A percentile compares a stretch with the other conserved stretches of the same genome.
These are phyloP conservation scores for Leuciscus idus DNA, from an alignment of 2,113 vertebrate species.

Conservation along the genomic window DNA sequence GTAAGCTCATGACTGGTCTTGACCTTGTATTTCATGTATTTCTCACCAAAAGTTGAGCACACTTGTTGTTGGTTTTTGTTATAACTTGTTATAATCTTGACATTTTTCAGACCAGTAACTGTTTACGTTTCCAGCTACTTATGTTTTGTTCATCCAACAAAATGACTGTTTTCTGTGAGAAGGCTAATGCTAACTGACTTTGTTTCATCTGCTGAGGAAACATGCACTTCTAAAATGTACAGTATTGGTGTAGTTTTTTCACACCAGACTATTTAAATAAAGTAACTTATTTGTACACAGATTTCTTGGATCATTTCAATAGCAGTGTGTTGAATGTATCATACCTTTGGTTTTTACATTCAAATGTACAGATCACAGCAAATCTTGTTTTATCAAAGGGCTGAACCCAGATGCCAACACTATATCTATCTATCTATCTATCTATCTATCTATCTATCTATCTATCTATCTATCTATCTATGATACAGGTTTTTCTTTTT, in stretches of 20 bases:
- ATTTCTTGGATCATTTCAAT: not conserved
- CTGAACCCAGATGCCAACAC: not conserved
- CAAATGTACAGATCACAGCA: not conserved
- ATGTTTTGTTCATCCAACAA: conserved; percentile 55
- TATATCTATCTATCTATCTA: no score
- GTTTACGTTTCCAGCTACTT: conserved; percentile 61
- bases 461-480: no score
- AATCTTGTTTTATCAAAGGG: not conserved
- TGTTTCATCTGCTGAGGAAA: conserved; percentile 57
- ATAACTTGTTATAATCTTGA: conserved; percentile 19
- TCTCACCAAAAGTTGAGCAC: conserved; percentile 2
- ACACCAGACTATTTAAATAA: conserved; percentile 77
- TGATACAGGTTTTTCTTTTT: not conserved
- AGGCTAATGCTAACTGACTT: conserved; percentile 61
- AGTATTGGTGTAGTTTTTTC: conserved; percentile 61
- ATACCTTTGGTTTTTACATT: not conserved
- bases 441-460: no score
- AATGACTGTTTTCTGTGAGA: conserved; percentile 59
- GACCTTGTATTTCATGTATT: conserved; percentile 2
- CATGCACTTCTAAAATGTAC: conserved; percentile 58
- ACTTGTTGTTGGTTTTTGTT: conserved; percentile 26
- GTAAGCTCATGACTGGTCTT: not conserved
- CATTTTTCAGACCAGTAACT: conserved; percentile 49
- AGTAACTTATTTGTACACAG: conserved; percentile 73
- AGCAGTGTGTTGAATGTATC: not conserved